Conservation (phyloP, 2,888 invertebrate genomes). For the Campoletis raptor region DNA sequence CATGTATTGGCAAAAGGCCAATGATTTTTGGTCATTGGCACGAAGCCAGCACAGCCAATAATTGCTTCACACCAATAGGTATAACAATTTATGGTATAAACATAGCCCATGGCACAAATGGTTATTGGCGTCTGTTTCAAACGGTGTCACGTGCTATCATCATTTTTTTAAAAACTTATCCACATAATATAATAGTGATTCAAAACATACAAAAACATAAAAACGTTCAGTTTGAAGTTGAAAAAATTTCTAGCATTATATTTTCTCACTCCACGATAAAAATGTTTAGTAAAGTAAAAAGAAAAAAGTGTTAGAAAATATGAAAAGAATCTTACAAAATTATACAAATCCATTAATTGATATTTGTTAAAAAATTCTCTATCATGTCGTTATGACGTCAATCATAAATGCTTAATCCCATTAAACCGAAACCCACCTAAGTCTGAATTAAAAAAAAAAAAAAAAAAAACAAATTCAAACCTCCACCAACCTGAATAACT, state of each 20-base stretch:
- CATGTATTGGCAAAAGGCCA: constrained; percentile 36
- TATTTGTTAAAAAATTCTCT: neutral
- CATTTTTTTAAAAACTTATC: neutral
- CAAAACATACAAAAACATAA: neutral
- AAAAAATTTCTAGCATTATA: neutral
- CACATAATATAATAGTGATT: neutral
- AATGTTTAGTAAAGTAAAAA: neutral
- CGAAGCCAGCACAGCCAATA: constrained; percentile 27
- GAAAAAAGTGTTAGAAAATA: neutral
- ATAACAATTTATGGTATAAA: constrained; percentile 2
- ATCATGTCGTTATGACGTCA: neutral
- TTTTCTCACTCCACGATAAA: neutral
- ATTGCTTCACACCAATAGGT: constrained; percentile 15
- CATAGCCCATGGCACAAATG: constrained; percentile 18
- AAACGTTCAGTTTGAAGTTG: neutral
- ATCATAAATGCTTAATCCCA: neutral
- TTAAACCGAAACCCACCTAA: neutral
- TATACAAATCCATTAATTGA: neutral
- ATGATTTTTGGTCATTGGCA: constrained; percentile 43
- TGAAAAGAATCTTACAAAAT: neutral
- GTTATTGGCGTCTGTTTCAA: constrained; percentile 31
- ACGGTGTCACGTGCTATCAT: neutral
- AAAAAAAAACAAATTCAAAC: neutral
- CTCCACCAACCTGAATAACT: neutral
- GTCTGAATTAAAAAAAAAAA: neutral